Evolutionary conservation across 2,888 invertebrate genomes (phyloP), one percentile per base, ranked within the genome.

Genomic region (Leucania comma): DNA sequence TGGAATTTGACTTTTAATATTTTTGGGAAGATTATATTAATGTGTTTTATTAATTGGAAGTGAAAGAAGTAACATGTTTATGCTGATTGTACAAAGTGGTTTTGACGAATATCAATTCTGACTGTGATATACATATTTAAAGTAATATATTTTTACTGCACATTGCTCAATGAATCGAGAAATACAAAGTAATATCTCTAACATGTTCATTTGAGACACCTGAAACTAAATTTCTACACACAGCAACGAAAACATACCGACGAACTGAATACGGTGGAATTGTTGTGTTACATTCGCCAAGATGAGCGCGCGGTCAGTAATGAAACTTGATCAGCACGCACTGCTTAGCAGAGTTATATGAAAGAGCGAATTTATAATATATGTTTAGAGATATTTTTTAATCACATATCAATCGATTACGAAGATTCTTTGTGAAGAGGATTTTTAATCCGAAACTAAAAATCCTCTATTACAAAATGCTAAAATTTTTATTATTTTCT

Each of bases 91-190:
- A 38, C 9, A 22, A 58, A 38, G 17, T 38, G 22, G 38, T 22
- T 38, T 58, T 58, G 58, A 58, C 24, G 10, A 5, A 38, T 38
- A 24, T 9, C 22, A 58, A 24, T 58, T 58, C 17, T 35, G 35
- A 38, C 58, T 58, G 58, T 38, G 24, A 20, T 29, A 35, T 22
- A 46, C 5, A 54, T 62, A 54, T n/a, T 29, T 48, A 54, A 35
- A 29, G 65, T 42, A 20, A 56, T 0, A 29, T 65, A 58, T 61
- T 20, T 67, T 54, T 53, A 51, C 12, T 61, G 22, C 65, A 59
- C 60, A 42, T 75, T 62, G 78, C 82, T 83, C 82, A 83, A 83
- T 75, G 12, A 58, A 53, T 35, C 4, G 51, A 57, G 35, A 62
- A 59, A 46, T 61, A 53, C 1, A 35, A 59, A 22, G 9, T 48